phyloP scores from a whole-genome alignment of 2,888 invertebrate genomes.

The Cyrtodaria siliqua region DNA sequence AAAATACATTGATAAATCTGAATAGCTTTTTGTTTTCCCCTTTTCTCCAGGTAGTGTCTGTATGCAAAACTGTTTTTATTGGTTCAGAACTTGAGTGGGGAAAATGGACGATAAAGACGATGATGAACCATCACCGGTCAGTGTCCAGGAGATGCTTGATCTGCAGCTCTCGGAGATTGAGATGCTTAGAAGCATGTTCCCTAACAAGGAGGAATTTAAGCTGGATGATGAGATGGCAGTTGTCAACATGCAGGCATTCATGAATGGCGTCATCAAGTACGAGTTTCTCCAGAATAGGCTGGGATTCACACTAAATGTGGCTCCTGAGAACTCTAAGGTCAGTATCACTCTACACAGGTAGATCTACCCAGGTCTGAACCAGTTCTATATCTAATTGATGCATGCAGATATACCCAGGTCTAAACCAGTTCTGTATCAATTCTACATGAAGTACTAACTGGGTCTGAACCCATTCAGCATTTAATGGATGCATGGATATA shows the following conservation, averaged over 20 bases:
- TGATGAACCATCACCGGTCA: conserved; percentile 33
- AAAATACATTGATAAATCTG: no score
- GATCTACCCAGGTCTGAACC: no score
- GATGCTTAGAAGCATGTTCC: conserved; percentile 93
- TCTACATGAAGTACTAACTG: no score
- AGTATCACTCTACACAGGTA: no score
- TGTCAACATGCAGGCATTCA: conserved; percentile 79
- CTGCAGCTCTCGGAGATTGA: conserved; percentile 93
- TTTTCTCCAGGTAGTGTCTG: no score
- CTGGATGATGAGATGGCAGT: conserved; percentile 89
- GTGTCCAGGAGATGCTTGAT: conserved; percentile 74
- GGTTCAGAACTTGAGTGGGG: neutral
- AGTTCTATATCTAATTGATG: no score
- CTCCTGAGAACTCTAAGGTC: conserved; percentile 62
- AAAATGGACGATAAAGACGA: conserved; percentile 39
- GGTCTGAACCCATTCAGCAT: no score
- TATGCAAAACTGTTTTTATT: no score
- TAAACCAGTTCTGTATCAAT: no score
- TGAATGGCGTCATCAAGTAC: conserved; percentile 73
- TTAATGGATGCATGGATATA: no score
- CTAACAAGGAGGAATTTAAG: conserved; percentile 91
- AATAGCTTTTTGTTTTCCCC: no score
- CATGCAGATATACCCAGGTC: no score
- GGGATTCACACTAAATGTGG: conserved; percentile 81
- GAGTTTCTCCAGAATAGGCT: conserved; percentile 74